Conservation (phyloP, 2,888 invertebrate genomes). For the Odontomyia ornata region DNA sequence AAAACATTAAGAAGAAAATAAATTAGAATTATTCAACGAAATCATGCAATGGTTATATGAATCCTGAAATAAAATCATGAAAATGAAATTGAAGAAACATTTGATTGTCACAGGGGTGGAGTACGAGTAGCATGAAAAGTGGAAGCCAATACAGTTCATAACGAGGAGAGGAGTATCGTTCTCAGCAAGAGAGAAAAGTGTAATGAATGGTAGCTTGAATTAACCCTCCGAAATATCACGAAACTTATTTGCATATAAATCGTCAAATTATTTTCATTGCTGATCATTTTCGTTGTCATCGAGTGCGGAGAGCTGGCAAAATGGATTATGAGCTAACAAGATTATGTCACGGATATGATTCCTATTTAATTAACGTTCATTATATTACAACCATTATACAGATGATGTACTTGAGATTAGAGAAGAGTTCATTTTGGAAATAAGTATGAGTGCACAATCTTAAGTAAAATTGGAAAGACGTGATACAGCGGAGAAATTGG, state of each 20-base stretch:
- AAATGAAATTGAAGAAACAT: background rate
- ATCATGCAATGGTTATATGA: slow-evolving; percentile 20
- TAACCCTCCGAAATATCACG: background rate
- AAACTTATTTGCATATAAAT: slow-evolving; percentile 38
- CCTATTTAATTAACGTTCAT: slow-evolving; percentile 36
- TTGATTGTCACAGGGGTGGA: background rate
- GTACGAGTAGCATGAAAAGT: background rate
- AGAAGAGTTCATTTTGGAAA: no score
- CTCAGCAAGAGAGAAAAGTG: background rate
- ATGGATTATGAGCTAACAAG: slow-evolving; percentile 13
- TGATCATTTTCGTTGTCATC: slow-evolving; percentile 28
- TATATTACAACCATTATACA: slow-evolving; percentile 21
- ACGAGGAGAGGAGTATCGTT: background rate
- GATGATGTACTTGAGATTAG: background rate
- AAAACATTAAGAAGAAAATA: slow-evolving; percentile 19
- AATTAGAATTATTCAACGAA: slow-evolving; percentile 21
- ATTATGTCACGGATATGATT: slow-evolving; percentile 27
- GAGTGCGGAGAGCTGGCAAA: background rate
- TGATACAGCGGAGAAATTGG: background rate
- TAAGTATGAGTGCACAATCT: background rate
- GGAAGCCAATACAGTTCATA: background rate
- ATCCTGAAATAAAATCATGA: background rate
- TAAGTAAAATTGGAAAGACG: background rate
- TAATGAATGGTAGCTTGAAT: background rate
- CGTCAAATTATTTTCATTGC: slow-evolving; percentile 36